Evolutionary conservation across 2,797 vertebrate species (phyloP).

Genomic region (Falco peregrinus): DNA sequence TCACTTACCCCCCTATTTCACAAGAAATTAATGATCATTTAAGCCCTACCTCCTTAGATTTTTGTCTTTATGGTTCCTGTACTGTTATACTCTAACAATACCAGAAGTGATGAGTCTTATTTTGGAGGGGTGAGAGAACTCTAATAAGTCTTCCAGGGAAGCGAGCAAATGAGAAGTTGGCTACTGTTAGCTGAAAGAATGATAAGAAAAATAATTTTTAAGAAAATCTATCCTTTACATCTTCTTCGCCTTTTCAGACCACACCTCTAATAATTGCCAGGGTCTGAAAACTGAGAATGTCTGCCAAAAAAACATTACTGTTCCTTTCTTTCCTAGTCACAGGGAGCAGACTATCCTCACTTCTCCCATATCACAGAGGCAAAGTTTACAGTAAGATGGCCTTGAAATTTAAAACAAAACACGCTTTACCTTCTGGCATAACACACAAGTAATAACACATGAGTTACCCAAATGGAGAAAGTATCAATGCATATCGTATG

Average conservation of each 20-base stretch:
- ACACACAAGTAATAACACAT: fast-evolving
- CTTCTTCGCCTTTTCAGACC: neutral
- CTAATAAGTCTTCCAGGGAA: neutral
- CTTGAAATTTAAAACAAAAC: neutral
- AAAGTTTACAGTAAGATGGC: neutral
- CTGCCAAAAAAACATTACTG: neutral
- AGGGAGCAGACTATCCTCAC: neutral
- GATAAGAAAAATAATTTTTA: neutral
- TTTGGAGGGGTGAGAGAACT: neutral
- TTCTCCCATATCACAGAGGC: neutral
- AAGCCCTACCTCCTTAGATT: neutral
- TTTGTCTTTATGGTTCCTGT: neutral
- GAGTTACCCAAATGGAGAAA: neutral
- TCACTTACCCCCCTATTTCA: neutral
- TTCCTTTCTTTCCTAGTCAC: neutral
- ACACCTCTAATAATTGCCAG: neutral
- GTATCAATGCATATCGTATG: fast-evolving
- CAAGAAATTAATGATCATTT: neutral
- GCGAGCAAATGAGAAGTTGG: neutral
- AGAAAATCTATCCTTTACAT: neutral
- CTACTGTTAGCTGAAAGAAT: neutral
- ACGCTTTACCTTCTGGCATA: neutral
- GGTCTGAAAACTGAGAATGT: neutral
- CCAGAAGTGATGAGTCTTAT: neutral
- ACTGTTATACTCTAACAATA: fast-evolving